These are phyloP conservation scores for Nycteola revayana DNA, from an alignment of 2,888 invertebrate genomes.

Conservation along the genomic window DNA sequence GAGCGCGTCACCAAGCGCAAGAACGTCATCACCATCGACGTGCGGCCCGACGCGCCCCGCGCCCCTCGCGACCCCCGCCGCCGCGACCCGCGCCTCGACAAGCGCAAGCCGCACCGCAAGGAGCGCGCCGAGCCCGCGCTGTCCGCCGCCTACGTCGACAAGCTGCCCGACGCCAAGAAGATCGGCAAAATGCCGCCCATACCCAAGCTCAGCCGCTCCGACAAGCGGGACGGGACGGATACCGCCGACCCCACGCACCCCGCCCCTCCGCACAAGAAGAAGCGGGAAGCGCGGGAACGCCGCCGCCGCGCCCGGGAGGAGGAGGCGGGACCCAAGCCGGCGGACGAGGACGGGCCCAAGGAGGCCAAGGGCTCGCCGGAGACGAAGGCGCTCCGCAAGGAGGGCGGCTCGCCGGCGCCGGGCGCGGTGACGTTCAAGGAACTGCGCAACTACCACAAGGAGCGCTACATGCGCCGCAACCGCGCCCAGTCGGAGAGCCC, in stretches of 20 bases:
- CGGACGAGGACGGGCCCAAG: slow-evolving; percentile 38
- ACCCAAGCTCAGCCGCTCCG: slow-evolving; percentile 49
- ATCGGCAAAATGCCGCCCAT: slow-evolving; percentile 71
- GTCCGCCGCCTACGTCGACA: slow-evolving; percentile 41
- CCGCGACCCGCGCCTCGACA: slow-evolving; percentile 39
- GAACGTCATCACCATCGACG: slow-evolving; percentile 75
- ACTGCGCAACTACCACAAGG: slow-evolving; percentile 80
- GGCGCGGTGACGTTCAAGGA: slow-evolving; percentile 78
- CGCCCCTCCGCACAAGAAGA: slow-evolving; percentile 21
- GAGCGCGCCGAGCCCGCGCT: slow-evolving; percentile 12
- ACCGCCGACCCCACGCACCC: too few species aligned
- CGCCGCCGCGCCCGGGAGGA: slow-evolving; percentile 17
- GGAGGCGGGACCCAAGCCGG: slow-evolving; percentile 38
- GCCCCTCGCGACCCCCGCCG: slow-evolving; percentile 34
- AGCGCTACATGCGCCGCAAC: slow-evolving; percentile 85
- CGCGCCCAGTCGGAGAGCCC: slow-evolving; percentile 83
- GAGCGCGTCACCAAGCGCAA: slow-evolving; percentile 66
- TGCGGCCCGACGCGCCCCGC: slow-evolving; percentile 39
- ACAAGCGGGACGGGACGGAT: slow-evolving; percentile 34
- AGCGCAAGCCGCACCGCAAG: slow-evolving; percentile 28
- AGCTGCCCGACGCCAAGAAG: slow-evolving; percentile 48
- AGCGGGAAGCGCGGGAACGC: slow-evolving; percentile 18
- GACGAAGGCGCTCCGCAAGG: slow-evolving; percentile 39
- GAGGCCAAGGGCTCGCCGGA: slow-evolving; percentile 41
- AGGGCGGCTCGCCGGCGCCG: slow-evolving; percentile 31